These are phyloP conservation scores for Dermolepida albohirtum DNA, from an alignment of 2,888 invertebrate genomes.

Conservation along the genomic window DNA sequence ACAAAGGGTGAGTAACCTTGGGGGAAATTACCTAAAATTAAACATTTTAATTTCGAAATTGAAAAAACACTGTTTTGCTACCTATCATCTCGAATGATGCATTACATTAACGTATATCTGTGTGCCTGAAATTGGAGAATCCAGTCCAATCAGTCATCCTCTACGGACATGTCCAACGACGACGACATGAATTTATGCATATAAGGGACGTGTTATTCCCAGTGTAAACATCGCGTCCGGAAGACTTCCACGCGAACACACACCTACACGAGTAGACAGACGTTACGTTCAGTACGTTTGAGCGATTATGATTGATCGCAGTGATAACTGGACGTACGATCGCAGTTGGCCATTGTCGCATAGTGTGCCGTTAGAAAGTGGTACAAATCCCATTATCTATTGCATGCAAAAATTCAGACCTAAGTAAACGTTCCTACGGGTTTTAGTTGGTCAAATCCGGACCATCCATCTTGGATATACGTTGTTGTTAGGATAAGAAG, in stretches of 20 bases:
- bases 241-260: conserved; percentile 4
- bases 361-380: background rate
- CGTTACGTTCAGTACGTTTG: conserved; percentile 19
- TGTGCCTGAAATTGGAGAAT: conserved; percentile 24
- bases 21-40: too few species aligned
- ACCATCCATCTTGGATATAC: conserved; percentile 20
- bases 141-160: conserved; percentile 28
- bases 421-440: conserved; percentile 23
- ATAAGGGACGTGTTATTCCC: conserved; percentile 28
- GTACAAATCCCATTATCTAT: conserved; percentile 29
- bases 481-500: conserved; percentile 3
- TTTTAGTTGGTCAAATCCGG: conserved; percentile 24
- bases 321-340: conserved; percentile 21
- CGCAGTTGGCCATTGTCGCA: conserved; percentile 5
- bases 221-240: conserved; percentile 29
- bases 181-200: conserved; percentile 19
- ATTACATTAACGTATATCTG: background rate
- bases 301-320: conserved; percentile 31
- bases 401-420: conserved; percentile 33
- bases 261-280: background rate
- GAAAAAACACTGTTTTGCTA: too few species aligned
- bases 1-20: too few species aligned
- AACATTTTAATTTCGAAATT: too few species aligned
- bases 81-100: too few species aligned
- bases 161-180: conserved; percentile 13